A percentile compares a stretch with the other conserved stretches of the same genome.
phyloP scores from a whole-genome alignment of 2,113 vertebrate species.

The Osmerus eperlanus region DNA sequence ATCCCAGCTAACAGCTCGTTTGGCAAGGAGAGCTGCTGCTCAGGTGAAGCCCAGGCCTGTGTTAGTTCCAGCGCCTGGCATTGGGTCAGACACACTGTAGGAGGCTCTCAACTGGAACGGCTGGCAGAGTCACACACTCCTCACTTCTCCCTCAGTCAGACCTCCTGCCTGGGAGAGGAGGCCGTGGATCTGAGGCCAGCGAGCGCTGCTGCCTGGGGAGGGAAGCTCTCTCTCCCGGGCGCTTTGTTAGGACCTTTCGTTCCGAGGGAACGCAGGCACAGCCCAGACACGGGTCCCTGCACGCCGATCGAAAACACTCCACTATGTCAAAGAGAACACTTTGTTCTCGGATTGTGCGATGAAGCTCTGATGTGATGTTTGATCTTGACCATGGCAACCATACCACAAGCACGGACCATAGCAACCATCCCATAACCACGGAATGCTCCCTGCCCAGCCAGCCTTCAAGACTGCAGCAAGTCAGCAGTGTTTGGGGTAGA shows the following conservation, averaged over 20 bases:
- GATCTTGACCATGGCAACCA: constrained; percentile 68
- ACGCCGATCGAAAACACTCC: constrained; percentile 20
- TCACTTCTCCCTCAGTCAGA: too few relatives aligned
- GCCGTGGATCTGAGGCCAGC: too few relatives aligned
- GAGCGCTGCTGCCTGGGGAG: too few relatives aligned
- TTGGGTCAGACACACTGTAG: too few relatives aligned
- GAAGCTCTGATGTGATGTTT: constrained; percentile 57
- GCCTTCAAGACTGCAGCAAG: constrained; percentile 64
- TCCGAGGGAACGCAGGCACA: too few relatives aligned
- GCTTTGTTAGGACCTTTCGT: too few relatives aligned
- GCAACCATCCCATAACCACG: constrained; percentile 65
- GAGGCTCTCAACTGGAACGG: too few relatives aligned
- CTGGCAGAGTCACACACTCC: too few relatives aligned
- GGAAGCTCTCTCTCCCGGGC: too few relatives aligned
- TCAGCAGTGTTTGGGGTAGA: constrained; percentile 71
- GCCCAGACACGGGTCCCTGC: neutral
- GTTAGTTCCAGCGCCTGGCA: constrained; percentile 21
- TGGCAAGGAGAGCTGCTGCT: constrained; percentile 16
- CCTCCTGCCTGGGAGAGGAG: too few relatives aligned
- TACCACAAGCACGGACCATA: constrained; percentile 21
- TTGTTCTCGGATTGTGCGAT: constrained; percentile 33
- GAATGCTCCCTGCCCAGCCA: constrained; percentile 37
- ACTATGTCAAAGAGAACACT: neutral
- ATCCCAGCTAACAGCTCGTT: constrained; percentile 32
- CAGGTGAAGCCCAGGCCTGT: constrained; percentile 6